A percentile compares a stretch with the other conserved stretches of the same genome.
Evolutionary conservation across 2,888 invertebrate species (phyloP).

Genomic region (Cosmia trapezina): DNA sequence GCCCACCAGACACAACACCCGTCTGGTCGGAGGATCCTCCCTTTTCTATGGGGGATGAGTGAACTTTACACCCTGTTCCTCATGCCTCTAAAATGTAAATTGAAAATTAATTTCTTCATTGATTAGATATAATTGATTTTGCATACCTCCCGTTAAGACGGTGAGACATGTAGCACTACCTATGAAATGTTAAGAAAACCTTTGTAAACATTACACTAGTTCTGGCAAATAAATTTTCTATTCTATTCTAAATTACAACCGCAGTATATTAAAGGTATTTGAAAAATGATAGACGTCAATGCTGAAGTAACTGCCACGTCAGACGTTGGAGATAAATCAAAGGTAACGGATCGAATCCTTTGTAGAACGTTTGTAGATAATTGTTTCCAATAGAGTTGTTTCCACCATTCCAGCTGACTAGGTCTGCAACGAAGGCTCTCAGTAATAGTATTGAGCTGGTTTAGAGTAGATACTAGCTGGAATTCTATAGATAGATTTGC

Average conservation of each 20-base stretch:
- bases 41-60: too few species aligned
- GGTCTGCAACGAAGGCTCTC: background rate
- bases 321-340: constrained; percentile 5
- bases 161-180: too few species aligned
- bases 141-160: too few species aligned
- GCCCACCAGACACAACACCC: too few species aligned
- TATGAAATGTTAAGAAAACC: too few species aligned
- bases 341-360: background rate
- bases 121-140: too few species aligned
- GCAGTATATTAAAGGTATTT: background rate
- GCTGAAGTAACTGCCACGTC: background rate
- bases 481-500: background rate
- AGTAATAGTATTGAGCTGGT: constrained; percentile 4
- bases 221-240: too few species aligned
- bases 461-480: background rate
- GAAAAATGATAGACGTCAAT: background rate
- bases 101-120: too few species aligned
- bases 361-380: constrained; percentile 1
- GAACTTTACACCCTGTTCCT: too few species aligned
- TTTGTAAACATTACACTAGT: too few species aligned
- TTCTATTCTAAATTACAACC: background rate
- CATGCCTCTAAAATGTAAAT: too few species aligned
- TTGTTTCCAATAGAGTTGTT: constrained; percentile 27
- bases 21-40: too few species aligned
- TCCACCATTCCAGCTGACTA: constrained; percentile 20